phyloP scores from a whole-genome alignment of 37 sponge, comb jelly and placozoan species.

The Hexactinellida sp. region DNA sequence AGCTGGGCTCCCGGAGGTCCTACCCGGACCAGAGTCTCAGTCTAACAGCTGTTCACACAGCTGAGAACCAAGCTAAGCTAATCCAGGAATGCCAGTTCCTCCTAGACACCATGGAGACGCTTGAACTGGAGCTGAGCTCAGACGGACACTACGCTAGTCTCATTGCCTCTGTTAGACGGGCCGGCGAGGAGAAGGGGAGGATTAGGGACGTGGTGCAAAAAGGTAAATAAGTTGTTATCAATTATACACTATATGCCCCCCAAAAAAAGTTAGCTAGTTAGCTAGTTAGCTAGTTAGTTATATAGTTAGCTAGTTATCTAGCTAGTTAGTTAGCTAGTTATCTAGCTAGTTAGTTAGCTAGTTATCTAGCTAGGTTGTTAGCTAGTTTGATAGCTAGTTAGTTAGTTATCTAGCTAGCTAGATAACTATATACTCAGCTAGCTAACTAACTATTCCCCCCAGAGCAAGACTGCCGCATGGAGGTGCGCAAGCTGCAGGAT shows the following conservation, averaged over 20 bases:
- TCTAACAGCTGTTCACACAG: not conserved
- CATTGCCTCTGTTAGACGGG: not conserved
- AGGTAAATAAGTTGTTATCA: not conserved
- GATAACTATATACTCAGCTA: too few relatives aligned
- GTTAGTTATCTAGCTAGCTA: too few relatives aligned
- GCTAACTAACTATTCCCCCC: too few relatives aligned
- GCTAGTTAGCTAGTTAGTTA: too few relatives aligned
- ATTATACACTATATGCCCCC: too few relatives aligned
- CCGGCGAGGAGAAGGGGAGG: not conserved
- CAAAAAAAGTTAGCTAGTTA: too few relatives aligned
- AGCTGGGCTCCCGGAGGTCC: not conserved
- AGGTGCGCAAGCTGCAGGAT: not conserved
- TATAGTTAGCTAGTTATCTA: too few relatives aligned
- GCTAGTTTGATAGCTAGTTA: too few relatives aligned
- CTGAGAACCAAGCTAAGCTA: not conserved
- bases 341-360: too few relatives aligned
- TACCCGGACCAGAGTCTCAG: not conserved
- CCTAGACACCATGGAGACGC: not conserved
- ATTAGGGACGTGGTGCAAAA: not conserved
- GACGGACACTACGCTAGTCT: not conserved
- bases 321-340: too few relatives aligned
- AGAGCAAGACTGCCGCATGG: not conserved
- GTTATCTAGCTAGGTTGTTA: too few relatives aligned
- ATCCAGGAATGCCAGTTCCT: not conserved
- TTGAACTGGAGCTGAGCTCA: not conserved